Evolutionary conservation across 2,888 invertebrate genomes (phyloP), one percentile per base, ranked within the genome.

Genomic region (Heliconius erato): DNA sequence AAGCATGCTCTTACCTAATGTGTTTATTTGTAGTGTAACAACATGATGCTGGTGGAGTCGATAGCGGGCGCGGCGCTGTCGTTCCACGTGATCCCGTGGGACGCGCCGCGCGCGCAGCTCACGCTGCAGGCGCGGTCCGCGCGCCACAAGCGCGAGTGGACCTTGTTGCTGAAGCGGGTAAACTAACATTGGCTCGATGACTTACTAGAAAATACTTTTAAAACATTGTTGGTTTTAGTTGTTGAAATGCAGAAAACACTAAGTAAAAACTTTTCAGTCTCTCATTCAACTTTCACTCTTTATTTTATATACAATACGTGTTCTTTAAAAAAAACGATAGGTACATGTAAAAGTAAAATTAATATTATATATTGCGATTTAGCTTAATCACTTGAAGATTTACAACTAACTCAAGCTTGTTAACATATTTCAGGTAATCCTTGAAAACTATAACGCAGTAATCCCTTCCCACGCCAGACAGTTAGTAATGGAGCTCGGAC

Each of bases 61-160:
- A 98, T 99, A 88, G 97, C 98, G 80, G 98, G 99, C 32, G 99
- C 99, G 88, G 98, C 99, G 67, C 97, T 99, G 79, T 98, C 99
- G 90, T 99, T 99, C 95, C 99, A 99, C 96, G 98, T 99, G 88
- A 98, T 99, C 90, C 99, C 99, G 72, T 99, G 99, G 96, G 98
- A 99, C 95, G 98, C 99, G 95, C 99, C 99, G 84, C 97, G 98
- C 83, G 96, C 98, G 82, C 99, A 99, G 94, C 98, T 98, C 90
- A 99, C 99, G 3, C 94, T 99, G 87, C 97, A 98, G 95, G 98
- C 98, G 23, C 95, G 98, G 76, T 98, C 97, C 87, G 96, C 97
- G 79, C 97, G 98, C 79, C 98, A 98, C 95, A 99, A 99, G 95
- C 96, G 98, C 82, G 98, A 98, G 91, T 96, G 95, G 97, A 97